phyloP scores from a whole-genome alignment of 2,113 vertebrate genomes.

The Oreochromis aureus region DNA sequence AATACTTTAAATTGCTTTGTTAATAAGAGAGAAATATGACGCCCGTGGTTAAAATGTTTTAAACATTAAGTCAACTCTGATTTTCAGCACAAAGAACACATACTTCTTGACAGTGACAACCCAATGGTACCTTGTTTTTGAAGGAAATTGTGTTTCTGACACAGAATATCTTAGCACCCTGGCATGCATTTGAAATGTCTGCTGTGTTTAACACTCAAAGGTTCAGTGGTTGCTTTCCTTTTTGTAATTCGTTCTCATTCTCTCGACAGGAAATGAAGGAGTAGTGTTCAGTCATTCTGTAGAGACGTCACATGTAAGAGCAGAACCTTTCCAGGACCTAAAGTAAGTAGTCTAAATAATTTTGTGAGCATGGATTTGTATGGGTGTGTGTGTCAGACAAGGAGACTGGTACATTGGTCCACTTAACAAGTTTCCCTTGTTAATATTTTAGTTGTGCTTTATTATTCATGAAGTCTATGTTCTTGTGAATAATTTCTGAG shows the following conservation, averaged over 20 bases:
- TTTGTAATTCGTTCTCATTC: background rate
- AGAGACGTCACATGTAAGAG: constrained; percentile 96
- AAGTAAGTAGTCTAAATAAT: constrained; percentile 76
- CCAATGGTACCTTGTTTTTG: background rate
- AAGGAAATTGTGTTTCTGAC: background rate
- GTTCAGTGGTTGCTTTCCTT: background rate
- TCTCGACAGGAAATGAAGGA: constrained; percentile 86
- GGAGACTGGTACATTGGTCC: background rate
- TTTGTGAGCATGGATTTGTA: background rate
- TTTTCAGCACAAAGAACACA: background rate
- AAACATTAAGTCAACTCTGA: background rate
- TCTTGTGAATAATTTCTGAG: constrained; percentile 1
- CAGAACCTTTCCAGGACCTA: constrained; percentile 94
- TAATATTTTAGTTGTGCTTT: background rate
- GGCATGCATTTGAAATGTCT: background rate
- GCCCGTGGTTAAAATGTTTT: background rate
- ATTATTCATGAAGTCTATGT: constrained; percentile 25
- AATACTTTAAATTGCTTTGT: background rate
- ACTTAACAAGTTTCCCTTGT: background rate
- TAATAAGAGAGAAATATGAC: background rate
- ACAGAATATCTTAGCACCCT: background rate
- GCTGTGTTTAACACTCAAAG: background rate
- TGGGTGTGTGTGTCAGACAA: background rate
- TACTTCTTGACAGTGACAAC: background rate
- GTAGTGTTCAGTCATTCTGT: constrained; percentile 96